Conservation (phyloP, 92 coral and sea anemone genomes). For the Metridium senile region DNA sequence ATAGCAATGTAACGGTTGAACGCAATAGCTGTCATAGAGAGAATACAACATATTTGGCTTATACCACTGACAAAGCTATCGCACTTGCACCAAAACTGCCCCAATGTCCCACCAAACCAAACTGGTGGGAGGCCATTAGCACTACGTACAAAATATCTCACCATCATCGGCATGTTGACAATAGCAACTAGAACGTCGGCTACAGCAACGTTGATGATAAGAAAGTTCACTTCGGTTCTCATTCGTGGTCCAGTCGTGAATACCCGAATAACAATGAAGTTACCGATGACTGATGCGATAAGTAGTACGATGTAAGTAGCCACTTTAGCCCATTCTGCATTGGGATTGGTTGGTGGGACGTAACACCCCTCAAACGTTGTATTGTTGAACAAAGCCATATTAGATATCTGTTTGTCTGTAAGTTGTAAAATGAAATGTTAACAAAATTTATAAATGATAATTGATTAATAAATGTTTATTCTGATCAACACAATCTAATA, state of each 20-base stretch:
- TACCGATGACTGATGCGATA: conserved; percentile 57
- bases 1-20: conserved; percentile 86
- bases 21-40: conserved; percentile 84
- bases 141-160: conserved; percentile 40
- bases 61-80: conserved; percentile 56
- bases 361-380: conserved; percentile 12
- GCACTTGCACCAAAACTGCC: conserved; percentile 55
- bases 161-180: conserved; percentile 55
- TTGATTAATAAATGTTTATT: no score
- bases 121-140: conserved; percentile 29
- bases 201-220: conserved; percentile 70
- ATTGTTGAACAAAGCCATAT: conserved; percentile 16
- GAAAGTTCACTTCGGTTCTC: conserved; percentile 63
- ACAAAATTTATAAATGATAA: no score
- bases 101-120: conserved; percentile 62
- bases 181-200: conserved; percentile 65
- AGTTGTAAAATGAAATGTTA: background rate
- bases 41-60: conserved; percentile 75
- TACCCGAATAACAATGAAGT: conserved; percentile 56
- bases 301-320: conserved; percentile 51
- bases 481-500: no score
- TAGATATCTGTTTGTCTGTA: conserved; percentile 1
- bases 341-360: conserved; percentile 17
- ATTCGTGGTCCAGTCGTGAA: conserved; percentile 55
- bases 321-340: conserved; percentile 40